These are phyloP conservation scores for Anabacerthia variegaticeps DNA, from an alignment of 2,797 vertebrate species.

Conservation along the genomic window DNA sequence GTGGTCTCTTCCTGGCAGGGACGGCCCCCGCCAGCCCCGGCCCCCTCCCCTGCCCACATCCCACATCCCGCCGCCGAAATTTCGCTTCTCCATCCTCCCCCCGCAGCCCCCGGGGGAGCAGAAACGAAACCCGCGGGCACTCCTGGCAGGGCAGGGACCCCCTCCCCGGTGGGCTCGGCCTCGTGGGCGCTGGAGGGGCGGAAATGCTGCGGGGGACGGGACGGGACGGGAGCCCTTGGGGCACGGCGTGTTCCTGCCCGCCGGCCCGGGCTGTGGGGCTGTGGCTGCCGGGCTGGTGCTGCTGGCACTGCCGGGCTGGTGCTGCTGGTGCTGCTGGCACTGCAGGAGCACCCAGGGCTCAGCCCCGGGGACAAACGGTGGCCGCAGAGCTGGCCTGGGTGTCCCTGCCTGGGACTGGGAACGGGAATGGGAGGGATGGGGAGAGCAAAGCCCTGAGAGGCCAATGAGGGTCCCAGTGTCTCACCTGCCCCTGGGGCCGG, in stretches of 20 bases:
- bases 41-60: neutral
- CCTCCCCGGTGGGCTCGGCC: neutral
- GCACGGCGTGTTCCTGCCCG: slow-evolving; percentile 5
- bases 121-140: neutral
- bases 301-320: neutral
- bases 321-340: neutral
- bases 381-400: fast-evolving
- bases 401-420: neutral
- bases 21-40: neutral
- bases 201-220: neutral
- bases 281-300: neutral
- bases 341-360: fast-evolving
- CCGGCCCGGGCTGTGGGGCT: neutral
- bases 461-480: fast-evolving
- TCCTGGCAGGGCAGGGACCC: neutral
- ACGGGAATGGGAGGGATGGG: fast-evolving
- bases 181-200: neutral
- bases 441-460: neutral
- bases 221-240: neutral
- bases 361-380: fast-evolving
- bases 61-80: neutral
- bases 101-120: neutral
- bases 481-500: fast-evolving
- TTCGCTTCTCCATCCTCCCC: neutral
- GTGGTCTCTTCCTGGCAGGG: neutral